Conservation (phyloP, 2,888 invertebrate species). For the Entomobrya proxima region DNA sequence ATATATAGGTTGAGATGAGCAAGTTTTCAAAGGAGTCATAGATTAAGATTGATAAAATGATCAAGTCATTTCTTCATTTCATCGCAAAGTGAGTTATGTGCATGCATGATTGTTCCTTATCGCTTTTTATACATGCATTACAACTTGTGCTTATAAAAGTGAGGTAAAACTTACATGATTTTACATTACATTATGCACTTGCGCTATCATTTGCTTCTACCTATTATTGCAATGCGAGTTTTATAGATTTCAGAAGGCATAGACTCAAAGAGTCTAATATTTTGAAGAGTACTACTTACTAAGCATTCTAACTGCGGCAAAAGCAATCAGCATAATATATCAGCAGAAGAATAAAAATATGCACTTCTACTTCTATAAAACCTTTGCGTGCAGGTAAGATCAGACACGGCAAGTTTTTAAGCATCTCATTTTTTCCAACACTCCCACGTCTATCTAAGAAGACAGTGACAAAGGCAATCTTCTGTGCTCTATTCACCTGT, state of each 20-base stretch:
- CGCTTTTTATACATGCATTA: neutral
- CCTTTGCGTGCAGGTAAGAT: neutral
- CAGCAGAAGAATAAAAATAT: neutral
- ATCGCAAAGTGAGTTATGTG: neutral
- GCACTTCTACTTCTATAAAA: neutral
- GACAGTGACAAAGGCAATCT: neutral
- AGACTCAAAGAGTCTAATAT: too few species aligned
- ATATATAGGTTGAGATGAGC: slow-evolving; percentile 15
- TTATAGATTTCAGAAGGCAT: too few species aligned
- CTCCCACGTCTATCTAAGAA: slow-evolving; percentile 3
- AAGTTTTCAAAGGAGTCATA: neutral
- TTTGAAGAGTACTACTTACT: too few species aligned
- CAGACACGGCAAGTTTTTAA: neutral
- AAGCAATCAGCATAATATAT: slow-evolving; percentile 15
- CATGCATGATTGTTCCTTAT: neutral
- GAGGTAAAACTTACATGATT: too few species aligned
- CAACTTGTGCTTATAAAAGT: too few species aligned
- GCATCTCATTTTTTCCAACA: neutral
- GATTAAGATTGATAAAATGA: slow-evolving; percentile 9
- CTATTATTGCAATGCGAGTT: too few species aligned
- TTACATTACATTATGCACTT: too few species aligned
- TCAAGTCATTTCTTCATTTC: neutral
- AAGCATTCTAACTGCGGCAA: neutral
- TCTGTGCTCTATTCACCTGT: neutral
- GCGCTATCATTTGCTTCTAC: too few species aligned